Conservation (phyloP, 2,113 vertebrate species). For the Oncorhynchus gorbuscha region DNA sequence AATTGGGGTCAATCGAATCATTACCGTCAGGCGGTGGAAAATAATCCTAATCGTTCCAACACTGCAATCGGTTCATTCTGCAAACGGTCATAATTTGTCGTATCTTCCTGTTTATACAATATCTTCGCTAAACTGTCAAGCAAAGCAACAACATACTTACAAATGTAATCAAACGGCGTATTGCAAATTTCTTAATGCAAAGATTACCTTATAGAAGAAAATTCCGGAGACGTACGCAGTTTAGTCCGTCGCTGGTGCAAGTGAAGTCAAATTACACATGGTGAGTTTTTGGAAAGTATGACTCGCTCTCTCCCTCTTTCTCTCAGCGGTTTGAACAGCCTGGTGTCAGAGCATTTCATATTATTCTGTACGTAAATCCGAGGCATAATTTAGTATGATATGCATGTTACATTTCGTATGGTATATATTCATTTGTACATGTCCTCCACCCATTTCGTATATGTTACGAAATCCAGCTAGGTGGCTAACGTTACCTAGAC, state of each 20-base stretch:
- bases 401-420: too few relatives aligned
- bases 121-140: background rate
- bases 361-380: too few relatives aligned
- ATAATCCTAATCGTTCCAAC: background rate
- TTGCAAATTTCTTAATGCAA: background rate
- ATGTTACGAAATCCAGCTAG: too few relatives aligned
- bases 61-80: background rate
- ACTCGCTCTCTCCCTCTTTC: slow-evolving; percentile 44
- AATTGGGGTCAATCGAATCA: background rate
- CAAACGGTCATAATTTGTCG: background rate
- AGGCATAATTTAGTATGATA: too few relatives aligned
- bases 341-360: too few relatives aligned
- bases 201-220: slow-evolving; percentile 57
- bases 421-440: too few relatives aligned
- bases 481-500: too few relatives aligned
- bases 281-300: slow-evolving; percentile 75
- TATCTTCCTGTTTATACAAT: background rate
- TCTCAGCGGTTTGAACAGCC: too few relatives aligned
- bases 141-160: background rate
- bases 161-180: background rate
- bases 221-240: slow-evolving; percentile 8
- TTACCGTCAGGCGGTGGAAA: background rate
- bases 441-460: too few relatives aligned
- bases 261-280: slow-evolving; percentile 31
- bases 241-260: background rate